These are phyloP conservation scores for Sphaerophoria taeniata DNA, from an alignment of 2,888 invertebrate genomes.

Conservation along the genomic window DNA sequence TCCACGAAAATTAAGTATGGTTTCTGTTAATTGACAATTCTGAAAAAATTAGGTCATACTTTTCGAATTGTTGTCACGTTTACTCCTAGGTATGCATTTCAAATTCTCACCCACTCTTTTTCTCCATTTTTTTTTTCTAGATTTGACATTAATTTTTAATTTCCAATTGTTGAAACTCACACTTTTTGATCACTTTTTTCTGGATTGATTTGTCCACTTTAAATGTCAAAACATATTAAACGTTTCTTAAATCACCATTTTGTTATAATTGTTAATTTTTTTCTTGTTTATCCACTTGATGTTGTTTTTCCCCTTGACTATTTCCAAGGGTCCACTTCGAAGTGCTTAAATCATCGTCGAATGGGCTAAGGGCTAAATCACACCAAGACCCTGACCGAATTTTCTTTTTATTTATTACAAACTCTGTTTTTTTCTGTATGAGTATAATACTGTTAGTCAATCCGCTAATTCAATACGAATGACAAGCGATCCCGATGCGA, in stretches of 20 bases:
- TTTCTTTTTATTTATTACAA: neutral
- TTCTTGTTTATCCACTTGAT: conserved; percentile 18
- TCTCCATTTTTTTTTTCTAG: neutral
- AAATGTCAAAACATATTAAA: conserved; percentile 29
- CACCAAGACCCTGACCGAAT: conserved; percentile 4
- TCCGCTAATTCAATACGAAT: conserved; percentile 69
- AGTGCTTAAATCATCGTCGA: neutral
- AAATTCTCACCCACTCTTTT: neutral
- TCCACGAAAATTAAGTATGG: no score
- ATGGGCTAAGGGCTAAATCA: conserved; percentile 9
- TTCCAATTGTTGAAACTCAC: neutral
- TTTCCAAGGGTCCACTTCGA: conserved; percentile 2
- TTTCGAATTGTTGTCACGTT: neutral
- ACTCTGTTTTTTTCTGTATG: neutral
- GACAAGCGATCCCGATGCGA: conserved; percentile 68
- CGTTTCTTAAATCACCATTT: conserved; percentile 1
- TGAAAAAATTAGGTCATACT: neutral
- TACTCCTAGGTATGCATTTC: neutral
- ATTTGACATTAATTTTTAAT: neutral
- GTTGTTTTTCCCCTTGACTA: neutral
- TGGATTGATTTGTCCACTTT: neutral
- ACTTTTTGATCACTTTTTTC: neutral
- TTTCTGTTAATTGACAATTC: no score
- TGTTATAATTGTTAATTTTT: neutral
- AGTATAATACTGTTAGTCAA: conserved; percentile 34